Evolutionary conservation across 2,797 vertebrate genomes (phyloP), one percentile per base, ranked within the genome.

Genomic region (Oryzias dopingdopingensis): DNA sequence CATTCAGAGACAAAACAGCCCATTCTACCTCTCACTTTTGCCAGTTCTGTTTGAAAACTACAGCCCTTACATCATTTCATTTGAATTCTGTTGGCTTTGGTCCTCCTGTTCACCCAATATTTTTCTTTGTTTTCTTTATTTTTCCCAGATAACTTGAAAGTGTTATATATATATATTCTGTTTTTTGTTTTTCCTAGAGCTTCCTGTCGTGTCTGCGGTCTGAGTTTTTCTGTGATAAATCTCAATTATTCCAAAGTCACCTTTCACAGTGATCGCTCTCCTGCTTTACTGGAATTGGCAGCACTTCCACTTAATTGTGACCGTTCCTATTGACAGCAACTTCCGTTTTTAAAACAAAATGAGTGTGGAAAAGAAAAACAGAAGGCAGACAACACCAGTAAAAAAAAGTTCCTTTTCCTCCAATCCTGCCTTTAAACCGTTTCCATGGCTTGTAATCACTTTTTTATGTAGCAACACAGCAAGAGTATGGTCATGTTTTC

Each of bases 221-320:
- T 70, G 79, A 71, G 82, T 83, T 82, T 88, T 76, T 74, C 85
- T 82, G 88, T 89, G 90, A 92, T 92, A 90, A 92, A 93, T 93
- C 89, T 92, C 90, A 92, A 92, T 93, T 92, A 92, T 87, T 80
- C 86, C 91, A 92, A 93, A 92, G 92, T 92, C 91, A 93, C 91
- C 91, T 91, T 89, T 91, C 86, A 89, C 88, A 88, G 67, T 90
- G 91, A 93, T 91, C 84, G 84, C 88, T 86, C 88, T 70, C 85
- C 83, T 40, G 66, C 82, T 88, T 91, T 90, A 93, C 91, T 91
- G 89, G 80, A 92, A 88, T 89, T 93, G 92, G 91, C 92, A 92
- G 88, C 67, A 70, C 85, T 91, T 91, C 88, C 88, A 87, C 86
- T 81, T 87, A 80, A 90, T 92, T 88, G 90, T 89, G 81, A 82